Percentiles rank a stretch among this genome's conserved stretches.
These are phyloP conservation scores for Pristionchus entomophagus DNA, from an alignment of 2,888 invertebrate genomes.

Conservation along the genomic window DNA sequence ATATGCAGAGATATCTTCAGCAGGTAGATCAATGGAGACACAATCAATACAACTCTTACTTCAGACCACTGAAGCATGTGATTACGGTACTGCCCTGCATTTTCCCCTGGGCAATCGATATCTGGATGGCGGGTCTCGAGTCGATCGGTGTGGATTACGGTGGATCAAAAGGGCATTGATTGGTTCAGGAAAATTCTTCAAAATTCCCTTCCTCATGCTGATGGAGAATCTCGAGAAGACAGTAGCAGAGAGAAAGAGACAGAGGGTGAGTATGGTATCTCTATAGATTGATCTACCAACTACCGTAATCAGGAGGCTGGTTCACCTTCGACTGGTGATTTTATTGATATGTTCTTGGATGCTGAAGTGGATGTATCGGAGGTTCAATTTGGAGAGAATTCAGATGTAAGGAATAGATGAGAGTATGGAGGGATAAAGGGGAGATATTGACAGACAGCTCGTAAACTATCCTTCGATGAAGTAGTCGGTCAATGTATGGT, in stretches of 20 bases:
- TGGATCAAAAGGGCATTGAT: neutral
- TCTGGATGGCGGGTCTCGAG: neutral
- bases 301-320: conserved; percentile 23
- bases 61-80: conserved; percentile 12
- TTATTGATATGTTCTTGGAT: no score
- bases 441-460: neutral
- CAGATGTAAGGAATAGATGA: neutral
- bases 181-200: neutral
- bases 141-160: neutral
- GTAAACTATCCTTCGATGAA: conserved; percentile 63
- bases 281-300: neutral
- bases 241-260: conserved; percentile 4
- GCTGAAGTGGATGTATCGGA: conserved; percentile 69
- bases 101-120: conserved; percentile 9
- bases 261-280: neutral
- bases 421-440: neutral
- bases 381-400: conserved; percentile 21
- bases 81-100: conserved; percentile 5
- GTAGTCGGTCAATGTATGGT: conserved; percentile 65
- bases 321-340: conserved; percentile 53
- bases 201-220: neutral
- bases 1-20: conserved; percentile 32
- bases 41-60: neutral
- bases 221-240: neutral
- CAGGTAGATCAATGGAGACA: neutral